Evolutionary conservation across 2,888 invertebrate genomes (phyloP).

Genomic region (Scaptomyza reducta): DNA sequence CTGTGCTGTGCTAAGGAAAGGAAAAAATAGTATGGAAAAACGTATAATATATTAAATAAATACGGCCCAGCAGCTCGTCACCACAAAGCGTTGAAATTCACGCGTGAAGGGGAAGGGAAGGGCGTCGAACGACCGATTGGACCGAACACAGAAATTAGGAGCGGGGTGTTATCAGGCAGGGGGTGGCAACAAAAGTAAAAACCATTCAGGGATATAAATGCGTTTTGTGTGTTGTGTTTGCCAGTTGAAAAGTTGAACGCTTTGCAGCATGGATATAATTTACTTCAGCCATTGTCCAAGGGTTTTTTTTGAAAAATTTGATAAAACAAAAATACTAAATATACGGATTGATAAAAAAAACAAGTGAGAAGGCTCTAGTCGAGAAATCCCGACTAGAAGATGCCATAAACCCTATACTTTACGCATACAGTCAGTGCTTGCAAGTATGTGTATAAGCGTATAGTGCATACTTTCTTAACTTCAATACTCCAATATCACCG

Average conservation of each 20-base stretch:
- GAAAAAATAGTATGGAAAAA: constrained; percentile 70
- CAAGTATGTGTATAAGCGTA: too few species aligned
- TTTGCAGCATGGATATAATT: background rate
- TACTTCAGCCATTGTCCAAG: background rate
- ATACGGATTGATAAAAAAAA: background rate
- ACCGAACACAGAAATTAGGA: background rate
- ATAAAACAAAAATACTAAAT: background rate
- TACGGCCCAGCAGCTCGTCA: constrained; percentile 56
- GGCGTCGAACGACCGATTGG: constrained; percentile 5
- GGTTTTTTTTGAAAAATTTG: background rate
- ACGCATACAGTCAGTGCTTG: too few species aligned
- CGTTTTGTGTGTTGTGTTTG: background rate
- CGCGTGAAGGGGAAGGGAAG: constrained; percentile 50
- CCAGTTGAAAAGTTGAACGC: background rate
- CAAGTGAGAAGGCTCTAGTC: background rate
- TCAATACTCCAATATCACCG: too few species aligned
- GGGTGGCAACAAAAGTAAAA: background rate
- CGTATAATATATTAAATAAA: constrained; percentile 75
- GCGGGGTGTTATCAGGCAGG: background rate
- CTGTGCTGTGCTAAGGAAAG: too few species aligned
- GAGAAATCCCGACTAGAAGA: too few species aligned
- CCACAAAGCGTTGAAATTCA: constrained; percentile 76
- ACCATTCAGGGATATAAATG: background rate
- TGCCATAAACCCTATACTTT: too few species aligned
- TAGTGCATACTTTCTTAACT: too few species aligned